Percentiles rank a stretch among this genome's conserved stretches.
Evolutionary conservation across 2,888 invertebrate species (phyloP).

Genomic region (Lampropteryx suffumata): DNA sequence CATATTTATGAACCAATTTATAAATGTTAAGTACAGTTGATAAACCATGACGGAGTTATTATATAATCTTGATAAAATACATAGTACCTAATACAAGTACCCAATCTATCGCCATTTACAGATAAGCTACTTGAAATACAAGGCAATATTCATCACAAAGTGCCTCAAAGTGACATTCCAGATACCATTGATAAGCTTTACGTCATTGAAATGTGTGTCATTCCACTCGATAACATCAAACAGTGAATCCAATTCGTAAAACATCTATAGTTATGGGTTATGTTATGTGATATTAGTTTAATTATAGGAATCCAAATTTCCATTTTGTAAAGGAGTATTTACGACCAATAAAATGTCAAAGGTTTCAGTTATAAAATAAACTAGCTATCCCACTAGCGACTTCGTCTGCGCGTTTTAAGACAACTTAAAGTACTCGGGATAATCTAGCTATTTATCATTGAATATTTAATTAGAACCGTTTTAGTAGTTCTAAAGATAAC

Average conservation of each 20-base stretch:
- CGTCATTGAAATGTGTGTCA: not conserved
- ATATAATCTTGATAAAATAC: slow-evolving; percentile 20
- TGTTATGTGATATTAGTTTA: slow-evolving; percentile 24
- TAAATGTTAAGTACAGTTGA: not conserved
- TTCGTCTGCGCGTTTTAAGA: no score
- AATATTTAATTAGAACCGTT: no score
- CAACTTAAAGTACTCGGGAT: no score
- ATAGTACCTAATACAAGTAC: slow-evolving; percentile 21
- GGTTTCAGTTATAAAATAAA: no score
- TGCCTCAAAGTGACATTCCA: not conserved
- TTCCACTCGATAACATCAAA: slow-evolving; percentile 4
- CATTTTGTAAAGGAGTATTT: slow-evolving; percentile 22
- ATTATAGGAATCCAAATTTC: slow-evolving; percentile 25
- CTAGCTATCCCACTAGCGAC: no score
- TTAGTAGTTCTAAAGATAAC: no score
- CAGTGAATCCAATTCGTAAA: slow-evolving; percentile 1
- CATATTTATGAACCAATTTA: not conserved
- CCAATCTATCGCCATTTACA: slow-evolving; percentile 25
- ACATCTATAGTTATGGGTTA: slow-evolving; percentile 13
- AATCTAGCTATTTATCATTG: no score
- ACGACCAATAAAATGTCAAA: slow-evolving; percentile 23
- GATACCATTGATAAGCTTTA: slow-evolving; percentile 6
- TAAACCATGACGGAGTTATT: not conserved
- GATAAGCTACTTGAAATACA: slow-evolving; percentile 24
- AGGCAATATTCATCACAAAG: slow-evolving; percentile 8